phyloP scores from a whole-genome alignment of 2,888 invertebrate species.

The Drosophila monieri region DNA sequence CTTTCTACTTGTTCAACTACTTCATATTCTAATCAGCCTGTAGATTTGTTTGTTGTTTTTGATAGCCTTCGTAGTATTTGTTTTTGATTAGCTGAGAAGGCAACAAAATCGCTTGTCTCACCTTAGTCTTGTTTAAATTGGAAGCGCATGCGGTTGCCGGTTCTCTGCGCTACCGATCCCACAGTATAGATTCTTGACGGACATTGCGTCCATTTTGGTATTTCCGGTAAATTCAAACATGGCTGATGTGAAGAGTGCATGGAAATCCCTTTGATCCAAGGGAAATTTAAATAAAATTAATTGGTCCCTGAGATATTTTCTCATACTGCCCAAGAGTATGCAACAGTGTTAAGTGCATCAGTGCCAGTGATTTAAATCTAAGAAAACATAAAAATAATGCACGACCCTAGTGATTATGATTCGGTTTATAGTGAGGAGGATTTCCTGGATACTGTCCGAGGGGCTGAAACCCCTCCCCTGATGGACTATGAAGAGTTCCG shows the following conservation, averaged over 20 bases:
- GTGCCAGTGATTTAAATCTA: background rate
- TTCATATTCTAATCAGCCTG: conserved; percentile 71
- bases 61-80: conserved; percentile 72
- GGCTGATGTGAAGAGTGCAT: background rate
- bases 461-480: conserved; percentile 59
- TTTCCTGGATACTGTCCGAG: conserved; percentile 51
- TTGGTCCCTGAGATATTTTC: background rate
- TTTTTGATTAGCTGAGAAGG: conserved; percentile 60
- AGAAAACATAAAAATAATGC: conserved; percentile 47
- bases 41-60: conserved; percentile 56
- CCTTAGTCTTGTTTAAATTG: conserved; percentile 59
- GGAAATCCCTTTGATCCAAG: background rate
- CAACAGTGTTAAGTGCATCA: conserved; percentile 26
- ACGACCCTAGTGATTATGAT: conserved; percentile 73
- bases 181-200: background rate
- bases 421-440: conserved; percentile 70
- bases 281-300: background rate
- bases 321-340: conserved; percentile 54
- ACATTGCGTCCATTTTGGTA: background rate
- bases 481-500: conserved; percentile 69
- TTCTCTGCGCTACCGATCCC: conserved; percentile 11
- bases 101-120: conserved; percentile 18
- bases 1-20: conserved; percentile 40
- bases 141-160: conserved; percentile 53
- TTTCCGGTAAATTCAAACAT: background rate